Evolutionary conservation across 2,888 invertebrate species (phyloP), one percentile per base, ranked within the genome.

Genomic region (Mactromeris polynyma): DNA sequence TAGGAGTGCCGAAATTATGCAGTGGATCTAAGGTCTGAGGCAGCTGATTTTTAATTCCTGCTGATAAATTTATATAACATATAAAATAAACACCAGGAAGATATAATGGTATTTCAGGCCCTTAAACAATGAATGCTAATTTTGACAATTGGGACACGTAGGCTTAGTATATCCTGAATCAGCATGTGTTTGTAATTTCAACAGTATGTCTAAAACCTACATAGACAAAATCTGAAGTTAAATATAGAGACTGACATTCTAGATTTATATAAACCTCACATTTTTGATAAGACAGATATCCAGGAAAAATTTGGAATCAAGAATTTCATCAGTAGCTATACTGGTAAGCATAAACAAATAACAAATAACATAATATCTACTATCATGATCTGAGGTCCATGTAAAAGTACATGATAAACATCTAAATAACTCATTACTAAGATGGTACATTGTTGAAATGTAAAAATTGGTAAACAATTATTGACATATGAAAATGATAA

Each of bases 401-500:
- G 58, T 58, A 26, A 26, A 64, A 26, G 26, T 26, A 26, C 58
- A 26, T 64, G 58, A 64, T 64, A 64, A 26, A 64, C 26, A 64
- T 64, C 58, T 26, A 26, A 64, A 64, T n/a, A 26, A 64, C 6
- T 64, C 58, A 64, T 64, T 26, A n/a, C 26, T n/a, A 64, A n/a
- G 26, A 64, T 54, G 21, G 7, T 64, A 64, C 58, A 64, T 64
- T 64, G 58, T 26, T 64, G 58, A 64, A 64, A 64, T 64, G 58
- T 64, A 64, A 64, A n/a, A 64, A 64, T 64, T 64, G 58, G n/a
- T 64, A 26, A 64, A 64, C 31, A 73, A 36, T 73, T 31, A 73
- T 73, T 73, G 73, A 73, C 36, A 73, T 73, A 73, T 73, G 2
- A 33, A 36, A n/a, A 73, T 73, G 73, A 33, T 73, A 73, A 73